Evolutionary conservation across 2,113 vertebrate genomes (phyloP).

Genomic region (Pseudolaguvia tuberculata): DNA sequence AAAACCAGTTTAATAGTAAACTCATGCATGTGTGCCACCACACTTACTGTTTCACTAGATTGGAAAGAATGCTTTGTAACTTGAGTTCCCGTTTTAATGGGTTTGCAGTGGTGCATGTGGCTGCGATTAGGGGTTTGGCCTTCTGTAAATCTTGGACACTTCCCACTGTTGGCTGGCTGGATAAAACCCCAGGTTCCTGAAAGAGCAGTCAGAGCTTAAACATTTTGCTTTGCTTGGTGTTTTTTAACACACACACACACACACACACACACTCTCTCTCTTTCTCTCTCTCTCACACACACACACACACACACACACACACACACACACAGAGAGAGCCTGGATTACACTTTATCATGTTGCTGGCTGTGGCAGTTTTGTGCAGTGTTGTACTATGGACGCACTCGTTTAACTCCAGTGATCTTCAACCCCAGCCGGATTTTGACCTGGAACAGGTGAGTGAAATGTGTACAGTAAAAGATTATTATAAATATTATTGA

Average conservation of each 20-base stretch:
- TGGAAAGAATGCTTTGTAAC: conserved; percentile 7
- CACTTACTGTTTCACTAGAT: neutral
- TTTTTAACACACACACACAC: conserved; percentile 1
- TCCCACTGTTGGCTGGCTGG: conserved; percentile 24
- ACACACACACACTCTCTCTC: neutral
- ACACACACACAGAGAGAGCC: neutral
- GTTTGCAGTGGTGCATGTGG: neutral
- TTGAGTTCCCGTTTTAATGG: neutral
- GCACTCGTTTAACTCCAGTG: conserved; percentile 21
- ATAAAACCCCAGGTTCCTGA: conserved; percentile 27
- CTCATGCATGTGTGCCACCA: neutral
- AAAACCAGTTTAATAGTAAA: neutral
- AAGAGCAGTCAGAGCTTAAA: neutral
- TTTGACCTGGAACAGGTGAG: conserved; percentile 49
- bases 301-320: neutral
- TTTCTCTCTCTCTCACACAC: too few relatives aligned
- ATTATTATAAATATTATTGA: too few relatives aligned
- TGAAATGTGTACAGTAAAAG: neutral
- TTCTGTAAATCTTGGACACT: conserved; percentile 16
- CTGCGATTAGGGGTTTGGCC: conserved; percentile 27
- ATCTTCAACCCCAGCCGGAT: conserved; percentile 35
- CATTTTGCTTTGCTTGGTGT: neutral
- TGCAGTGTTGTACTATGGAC: conserved; percentile 19
- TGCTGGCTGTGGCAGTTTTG: conserved; percentile 19
- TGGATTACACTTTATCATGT: conserved; percentile 37